Evolutionary conservation across 2,888 invertebrate genomes (phyloP).

Genomic region (Adelognathus sp.): DNA sequence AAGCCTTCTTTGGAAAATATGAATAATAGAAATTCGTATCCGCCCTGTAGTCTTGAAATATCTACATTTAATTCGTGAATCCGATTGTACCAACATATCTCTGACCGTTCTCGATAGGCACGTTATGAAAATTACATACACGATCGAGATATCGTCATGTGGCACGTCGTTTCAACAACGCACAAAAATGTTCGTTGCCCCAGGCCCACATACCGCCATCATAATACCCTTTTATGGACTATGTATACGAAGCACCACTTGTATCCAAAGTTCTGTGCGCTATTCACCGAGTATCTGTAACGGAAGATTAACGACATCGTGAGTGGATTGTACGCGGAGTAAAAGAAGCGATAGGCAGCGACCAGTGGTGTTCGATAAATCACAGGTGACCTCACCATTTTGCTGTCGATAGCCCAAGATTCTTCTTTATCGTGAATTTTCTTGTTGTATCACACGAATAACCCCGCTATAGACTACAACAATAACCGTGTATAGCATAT

Average conservation of each 20-base stretch:
- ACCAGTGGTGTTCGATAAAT: conserved; percentile 72
- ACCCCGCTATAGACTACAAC: background rate
- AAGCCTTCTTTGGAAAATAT: conserved; percentile 60
- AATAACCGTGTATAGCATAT: background rate
- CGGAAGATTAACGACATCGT: conserved; percentile 50
- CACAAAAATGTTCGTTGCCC: background rate
- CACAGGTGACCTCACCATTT: conserved; percentile 65
- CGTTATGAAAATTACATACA: conserved; percentile 32
- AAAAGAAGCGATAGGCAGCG: conserved; percentile 1
- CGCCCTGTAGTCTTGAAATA: conserved; percentile 21
- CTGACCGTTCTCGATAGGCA: background rate
- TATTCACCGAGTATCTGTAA: conserved; percentile 14
- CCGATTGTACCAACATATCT: conserved; percentile 24
- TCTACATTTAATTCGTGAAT: conserved; percentile 32
- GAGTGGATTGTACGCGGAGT: conserved; percentile 7
- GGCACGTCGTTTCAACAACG: background rate
- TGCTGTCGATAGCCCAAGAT: conserved; percentile 41
- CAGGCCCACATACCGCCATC: background rate
- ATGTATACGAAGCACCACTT: conserved; percentile 8
- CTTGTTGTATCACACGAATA: background rate
- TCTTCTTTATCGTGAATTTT: conserved; percentile 48
- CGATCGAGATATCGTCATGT: conserved; percentile 1
- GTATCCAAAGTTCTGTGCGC: conserved; percentile 26
- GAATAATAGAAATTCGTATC: conserved; percentile 63
- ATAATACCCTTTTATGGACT: conserved; percentile 21